Evolutionary conservation across 92 coral and sea anemone genomes (phyloP).

Genomic region (Umimayanthus chanpuru): DNA sequence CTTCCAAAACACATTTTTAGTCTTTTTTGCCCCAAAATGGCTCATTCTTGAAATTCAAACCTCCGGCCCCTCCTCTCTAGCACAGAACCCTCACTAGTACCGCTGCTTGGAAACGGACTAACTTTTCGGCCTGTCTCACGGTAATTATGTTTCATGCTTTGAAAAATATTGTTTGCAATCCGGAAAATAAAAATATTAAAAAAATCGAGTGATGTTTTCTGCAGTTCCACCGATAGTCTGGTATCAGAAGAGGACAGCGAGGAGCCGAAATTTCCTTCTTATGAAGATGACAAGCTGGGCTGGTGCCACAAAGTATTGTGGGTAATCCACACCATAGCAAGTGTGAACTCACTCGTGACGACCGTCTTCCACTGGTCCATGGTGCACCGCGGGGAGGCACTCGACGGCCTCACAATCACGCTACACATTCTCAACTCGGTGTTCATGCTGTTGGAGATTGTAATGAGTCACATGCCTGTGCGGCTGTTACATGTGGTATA

Average conservation of each 20-base stretch:
- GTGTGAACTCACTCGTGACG: slow-evolving; percentile 71
- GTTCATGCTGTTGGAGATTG: slow-evolving; percentile 77
- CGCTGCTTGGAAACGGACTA: too few relatives aligned
- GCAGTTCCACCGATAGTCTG: slow-evolving; percentile 34
- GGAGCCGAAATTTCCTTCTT: background rate
- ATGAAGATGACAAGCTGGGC: slow-evolving; percentile 56
- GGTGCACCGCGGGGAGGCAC: slow-evolving; percentile 46
- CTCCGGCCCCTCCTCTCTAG: too few relatives aligned
- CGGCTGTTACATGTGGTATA: slow-evolving; percentile 79
- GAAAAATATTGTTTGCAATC: background rate
- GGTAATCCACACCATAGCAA: slow-evolving; percentile 81
- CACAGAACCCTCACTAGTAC: too few relatives aligned
- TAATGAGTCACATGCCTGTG: slow-evolving; percentile 79
- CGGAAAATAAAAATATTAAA: background rate
- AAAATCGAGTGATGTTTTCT: background rate
- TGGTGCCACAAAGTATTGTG: slow-evolving; percentile 73
- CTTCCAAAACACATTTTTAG: too few relatives aligned
- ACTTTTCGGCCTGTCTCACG: too few relatives aligned
- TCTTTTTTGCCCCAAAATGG: too few relatives aligned
- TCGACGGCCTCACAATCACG: slow-evolving; percentile 65
- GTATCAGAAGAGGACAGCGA: slow-evolving; percentile 18
- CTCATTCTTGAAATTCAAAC: too few relatives aligned
- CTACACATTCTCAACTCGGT: slow-evolving; percentile 70
- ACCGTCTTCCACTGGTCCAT: slow-evolving; percentile 77
- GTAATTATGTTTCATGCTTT: too few relatives aligned